phyloP scores from a whole-genome alignment of 2,113 vertebrate genomes.

The Ardeotis arabs region DNA sequence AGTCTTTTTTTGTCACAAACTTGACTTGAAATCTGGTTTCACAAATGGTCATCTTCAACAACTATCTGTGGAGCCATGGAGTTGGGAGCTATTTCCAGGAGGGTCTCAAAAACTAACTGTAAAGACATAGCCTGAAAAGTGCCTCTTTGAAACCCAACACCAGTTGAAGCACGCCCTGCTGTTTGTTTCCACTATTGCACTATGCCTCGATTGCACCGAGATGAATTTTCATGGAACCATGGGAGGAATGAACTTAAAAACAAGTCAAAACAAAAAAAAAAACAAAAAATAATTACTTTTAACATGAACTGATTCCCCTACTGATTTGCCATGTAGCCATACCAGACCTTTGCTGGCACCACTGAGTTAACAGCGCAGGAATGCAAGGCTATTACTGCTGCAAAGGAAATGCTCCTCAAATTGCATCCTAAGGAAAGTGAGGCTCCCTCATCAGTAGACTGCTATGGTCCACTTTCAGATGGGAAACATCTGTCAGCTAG shows the following conservation, averaged over 20 bases:
- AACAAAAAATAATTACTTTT: background rate
- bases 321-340: background rate
- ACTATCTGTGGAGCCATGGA: rapidly evolving
- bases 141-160: background rate
- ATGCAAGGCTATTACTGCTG: background rate
- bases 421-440: background rate
- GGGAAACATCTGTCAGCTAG: background rate
- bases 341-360: background rate
- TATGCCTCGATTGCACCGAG: background rate
- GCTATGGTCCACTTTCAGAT: background rate
- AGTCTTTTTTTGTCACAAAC: background rate
- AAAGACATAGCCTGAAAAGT: background rate
- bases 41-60: background rate
- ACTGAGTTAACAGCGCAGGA: background rate
- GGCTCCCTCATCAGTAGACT: background rate
- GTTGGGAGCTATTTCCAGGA: background rate
- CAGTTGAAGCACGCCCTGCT: background rate
- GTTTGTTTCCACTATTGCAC: background rate
- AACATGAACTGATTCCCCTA: background rate
- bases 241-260: background rate
- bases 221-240: background rate
- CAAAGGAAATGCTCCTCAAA: background rate
- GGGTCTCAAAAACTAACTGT: background rate
- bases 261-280: background rate
- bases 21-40: background rate